Evolutionary conservation across 2,113 vertebrate genomes (phyloP).

Genomic region (Galeopterus variegatus): DNA sequence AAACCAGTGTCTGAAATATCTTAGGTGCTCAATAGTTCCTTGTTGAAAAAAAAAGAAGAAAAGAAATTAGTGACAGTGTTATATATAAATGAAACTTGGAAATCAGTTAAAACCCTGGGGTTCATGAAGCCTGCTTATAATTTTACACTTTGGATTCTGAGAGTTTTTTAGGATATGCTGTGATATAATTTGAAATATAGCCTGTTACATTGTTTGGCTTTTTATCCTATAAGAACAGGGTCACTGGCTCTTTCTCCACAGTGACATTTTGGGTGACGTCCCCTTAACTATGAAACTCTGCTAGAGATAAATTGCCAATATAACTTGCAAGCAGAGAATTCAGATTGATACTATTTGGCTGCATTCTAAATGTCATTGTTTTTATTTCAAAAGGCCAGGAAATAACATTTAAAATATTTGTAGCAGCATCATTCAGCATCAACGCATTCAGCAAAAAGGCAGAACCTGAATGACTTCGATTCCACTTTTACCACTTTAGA

Average conservation of each 20-base stretch:
- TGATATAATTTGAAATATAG: background rate
- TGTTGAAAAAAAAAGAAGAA: background rate
- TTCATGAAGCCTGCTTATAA: background rate
- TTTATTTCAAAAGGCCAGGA: slow-evolving; percentile 76
- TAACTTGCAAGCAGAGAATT: slow-evolving; percentile 59
- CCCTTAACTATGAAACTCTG: slow-evolving; percentile 57
- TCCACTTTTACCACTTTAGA: background rate
- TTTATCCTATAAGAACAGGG: slow-evolving; percentile 29
- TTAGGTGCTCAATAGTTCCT: background rate
- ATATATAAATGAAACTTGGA: slow-evolving; percentile 32
- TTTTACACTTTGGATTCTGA: background rate
- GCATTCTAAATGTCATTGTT: slow-evolving; percentile 76
- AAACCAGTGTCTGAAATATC: background rate
- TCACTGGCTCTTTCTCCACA: background rate
- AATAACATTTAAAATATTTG: slow-evolving; percentile 72
- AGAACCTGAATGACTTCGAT: background rate
- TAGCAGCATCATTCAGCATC: background rate
- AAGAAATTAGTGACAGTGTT: background rate
- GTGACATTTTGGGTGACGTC: slow-evolving; percentile 67
- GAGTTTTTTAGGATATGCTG: background rate
- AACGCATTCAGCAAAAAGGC: background rate
- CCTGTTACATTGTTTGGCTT: background rate
- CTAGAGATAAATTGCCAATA: slow-evolving; percentile 54
- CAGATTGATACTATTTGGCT: slow-evolving; percentile 65
- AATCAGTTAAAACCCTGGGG: background rate